Percentiles rank a stretch among this genome's conserved stretches.
phyloP scores from a whole-genome alignment of 2,113 vertebrate genomes.

The Stegostoma tigrinum region DNA sequence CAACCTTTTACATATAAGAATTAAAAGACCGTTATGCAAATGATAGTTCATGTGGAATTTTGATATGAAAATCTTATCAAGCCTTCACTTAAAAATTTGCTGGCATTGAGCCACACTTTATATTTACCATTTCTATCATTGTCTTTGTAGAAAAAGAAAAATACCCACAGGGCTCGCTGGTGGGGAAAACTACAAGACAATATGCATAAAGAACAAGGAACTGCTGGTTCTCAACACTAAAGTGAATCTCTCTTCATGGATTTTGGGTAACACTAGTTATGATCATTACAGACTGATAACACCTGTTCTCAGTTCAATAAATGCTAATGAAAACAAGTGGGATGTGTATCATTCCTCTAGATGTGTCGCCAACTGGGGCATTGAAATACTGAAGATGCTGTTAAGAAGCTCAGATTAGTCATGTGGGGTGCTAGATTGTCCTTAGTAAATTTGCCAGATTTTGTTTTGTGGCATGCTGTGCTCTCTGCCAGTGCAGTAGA shows the following conservation, averaged over 20 bases:
- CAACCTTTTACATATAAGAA: background rate
- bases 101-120: background rate
- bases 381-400: background rate
- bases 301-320: slow-evolving; percentile 15
- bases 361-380: background rate
- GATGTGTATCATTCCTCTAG: background rate
- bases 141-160: background rate
- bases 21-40: background rate
- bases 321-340: slow-evolving; percentile 14
- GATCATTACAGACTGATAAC: background rate
- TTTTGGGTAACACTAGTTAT: background rate
- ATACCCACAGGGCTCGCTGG: background rate
- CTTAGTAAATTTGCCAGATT: background rate
- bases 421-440: background rate
- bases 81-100: background rate
- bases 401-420: background rate
- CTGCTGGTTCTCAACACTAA: background rate
- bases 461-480: background rate
- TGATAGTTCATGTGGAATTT: background rate
- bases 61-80: background rate
- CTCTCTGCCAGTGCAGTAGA: background rate
- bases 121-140: background rate
- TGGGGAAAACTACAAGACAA: background rate
- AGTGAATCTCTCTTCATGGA: background rate
- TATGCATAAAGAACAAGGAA: background rate